phyloP scores from a whole-genome alignment of 2,113 vertebrate genomes.

The Saguinus midas region DNA sequence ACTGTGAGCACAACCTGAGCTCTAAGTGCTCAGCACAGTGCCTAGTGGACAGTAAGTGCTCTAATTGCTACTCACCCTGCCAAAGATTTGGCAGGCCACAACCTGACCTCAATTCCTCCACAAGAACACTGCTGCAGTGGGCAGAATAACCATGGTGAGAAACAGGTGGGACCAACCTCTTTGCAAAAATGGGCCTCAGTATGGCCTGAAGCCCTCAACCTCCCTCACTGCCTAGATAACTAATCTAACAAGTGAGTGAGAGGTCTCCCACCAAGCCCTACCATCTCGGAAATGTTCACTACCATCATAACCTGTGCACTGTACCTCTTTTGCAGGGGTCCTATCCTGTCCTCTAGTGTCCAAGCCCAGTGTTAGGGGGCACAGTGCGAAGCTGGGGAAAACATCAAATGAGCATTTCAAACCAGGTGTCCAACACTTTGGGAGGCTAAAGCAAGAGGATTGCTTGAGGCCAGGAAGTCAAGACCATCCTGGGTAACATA shows the following conservation, averaged over 20 bases:
- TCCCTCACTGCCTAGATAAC: not conserved
- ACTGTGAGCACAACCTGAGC: not conserved
- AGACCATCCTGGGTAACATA: no score
- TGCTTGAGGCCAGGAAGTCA: no score
- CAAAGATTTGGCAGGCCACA: not conserved
- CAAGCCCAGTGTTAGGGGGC: not conserved
- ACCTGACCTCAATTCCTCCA: not conserved
- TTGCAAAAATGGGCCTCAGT: not conserved
- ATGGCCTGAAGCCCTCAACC: not conserved
- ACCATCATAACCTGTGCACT: not conserved
- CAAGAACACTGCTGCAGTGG: not conserved
- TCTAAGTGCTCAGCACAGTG: not conserved
- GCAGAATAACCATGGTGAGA: not conserved
- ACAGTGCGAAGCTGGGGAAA: not conserved
- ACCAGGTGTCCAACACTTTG: no score
- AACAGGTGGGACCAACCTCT: not conserved
- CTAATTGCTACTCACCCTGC: not conserved
- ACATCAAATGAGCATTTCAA: not conserved
- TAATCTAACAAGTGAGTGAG: not conserved
- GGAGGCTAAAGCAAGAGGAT: no score
- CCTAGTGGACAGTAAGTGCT: not conserved
- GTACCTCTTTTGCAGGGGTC: not conserved
- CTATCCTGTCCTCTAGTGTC: not conserved
- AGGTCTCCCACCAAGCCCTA: not conserved
- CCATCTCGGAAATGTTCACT: no score